Evolutionary conservation across 30 jellyfish, hydroid and myxozoan species (phyloP).

Genomic region (Aurelia sp.): DNA sequence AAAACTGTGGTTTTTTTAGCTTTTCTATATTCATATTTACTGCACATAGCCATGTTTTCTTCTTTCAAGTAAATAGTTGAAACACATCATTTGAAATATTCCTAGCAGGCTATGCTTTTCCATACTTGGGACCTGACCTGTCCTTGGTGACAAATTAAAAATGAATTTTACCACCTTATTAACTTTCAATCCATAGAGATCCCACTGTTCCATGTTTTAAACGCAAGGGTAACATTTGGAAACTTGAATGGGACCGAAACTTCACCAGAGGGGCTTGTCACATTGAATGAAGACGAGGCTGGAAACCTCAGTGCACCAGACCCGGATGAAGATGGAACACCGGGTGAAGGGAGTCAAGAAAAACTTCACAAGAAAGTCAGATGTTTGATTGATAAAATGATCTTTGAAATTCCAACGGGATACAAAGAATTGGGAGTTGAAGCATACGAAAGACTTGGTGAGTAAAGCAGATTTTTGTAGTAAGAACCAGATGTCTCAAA

Average conservation of each 20-base stretch:
- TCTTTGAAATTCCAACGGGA: slow-evolving; percentile 78
- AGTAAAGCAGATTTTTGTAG: not conserved
- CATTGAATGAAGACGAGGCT: slow-evolving; percentile 65
- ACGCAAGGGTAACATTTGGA: slow-evolving; percentile 93
- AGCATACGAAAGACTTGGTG: slow-evolving; percentile 75
- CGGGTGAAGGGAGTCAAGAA: slow-evolving; percentile 23
- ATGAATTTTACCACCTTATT: not conserved
- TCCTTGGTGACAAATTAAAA: not conserved
- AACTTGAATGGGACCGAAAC: slow-evolving; percentile 86
- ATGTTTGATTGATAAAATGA: slow-evolving; percentile 92
- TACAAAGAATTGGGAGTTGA: slow-evolving; percentile 88
- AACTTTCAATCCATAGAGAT: slow-evolving; percentile 58
- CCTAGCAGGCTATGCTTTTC: not conserved
- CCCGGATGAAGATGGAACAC: slow-evolving; percentile 18
- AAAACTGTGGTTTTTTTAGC: no score
- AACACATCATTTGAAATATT: no score
- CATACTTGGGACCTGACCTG: not conserved
- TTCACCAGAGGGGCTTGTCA: slow-evolving; percentile 86
- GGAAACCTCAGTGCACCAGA: slow-evolving; percentile 42
- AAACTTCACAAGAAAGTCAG: slow-evolving; percentile 66
- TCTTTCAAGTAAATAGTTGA: no score
- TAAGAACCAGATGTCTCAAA: no score
- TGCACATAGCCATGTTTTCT: no score
- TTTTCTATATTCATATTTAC: no score
- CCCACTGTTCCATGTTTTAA: slow-evolving; percentile 91